These are phyloP conservation scores for Aphrophora alni DNA, from an alignment of 2,888 invertebrate genomes.

Conservation along the genomic window DNA sequence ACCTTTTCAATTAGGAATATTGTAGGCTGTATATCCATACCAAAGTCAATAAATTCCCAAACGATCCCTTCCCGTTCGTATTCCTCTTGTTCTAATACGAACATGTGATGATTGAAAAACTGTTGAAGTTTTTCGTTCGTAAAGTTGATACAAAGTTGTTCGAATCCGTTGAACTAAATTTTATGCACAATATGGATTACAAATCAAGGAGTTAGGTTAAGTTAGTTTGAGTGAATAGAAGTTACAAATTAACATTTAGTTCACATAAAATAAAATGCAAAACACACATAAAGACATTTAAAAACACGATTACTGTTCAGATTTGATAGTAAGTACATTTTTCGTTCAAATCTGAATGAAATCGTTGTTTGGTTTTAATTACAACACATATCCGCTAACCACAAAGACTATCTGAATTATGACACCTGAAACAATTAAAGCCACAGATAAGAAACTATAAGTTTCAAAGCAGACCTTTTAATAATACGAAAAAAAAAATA, in stretches of 20 bases:
- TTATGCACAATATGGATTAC: background rate
- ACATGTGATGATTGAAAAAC: slow-evolving; percentile 97
- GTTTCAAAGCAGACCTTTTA: background rate
- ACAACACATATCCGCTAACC: background rate
- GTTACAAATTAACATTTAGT: too few relatives aligned
- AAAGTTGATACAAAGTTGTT: slow-evolving; percentile 96
- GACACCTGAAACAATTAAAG: background rate
- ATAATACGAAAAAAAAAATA: background rate
- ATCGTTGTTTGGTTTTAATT: background rate
- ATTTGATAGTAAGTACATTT: background rate
- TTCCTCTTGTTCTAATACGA: slow-evolving; percentile 94
- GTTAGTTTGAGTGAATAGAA: too few relatives aligned
- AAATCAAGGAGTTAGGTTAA: too few relatives aligned
- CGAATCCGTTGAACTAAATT: slow-evolving; percentile 86
- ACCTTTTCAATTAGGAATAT: slow-evolving; percentile 93
- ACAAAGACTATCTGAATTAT: background rate
- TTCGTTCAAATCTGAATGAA: background rate
- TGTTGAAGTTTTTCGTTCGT: slow-evolving; percentile 95
- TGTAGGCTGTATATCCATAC: slow-evolving; percentile 90
- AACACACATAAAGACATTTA: background rate
- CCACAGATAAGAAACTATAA: background rate
- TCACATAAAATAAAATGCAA: background rate
- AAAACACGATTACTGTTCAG: background rate
- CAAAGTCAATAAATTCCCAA: slow-evolving; percentile 95
- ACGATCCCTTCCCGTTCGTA: slow-evolving; percentile 90